These are phyloP conservation scores for Coelopa pilipes DNA, from an alignment of 2,888 invertebrate species.

Conservation along the genomic window DNA sequence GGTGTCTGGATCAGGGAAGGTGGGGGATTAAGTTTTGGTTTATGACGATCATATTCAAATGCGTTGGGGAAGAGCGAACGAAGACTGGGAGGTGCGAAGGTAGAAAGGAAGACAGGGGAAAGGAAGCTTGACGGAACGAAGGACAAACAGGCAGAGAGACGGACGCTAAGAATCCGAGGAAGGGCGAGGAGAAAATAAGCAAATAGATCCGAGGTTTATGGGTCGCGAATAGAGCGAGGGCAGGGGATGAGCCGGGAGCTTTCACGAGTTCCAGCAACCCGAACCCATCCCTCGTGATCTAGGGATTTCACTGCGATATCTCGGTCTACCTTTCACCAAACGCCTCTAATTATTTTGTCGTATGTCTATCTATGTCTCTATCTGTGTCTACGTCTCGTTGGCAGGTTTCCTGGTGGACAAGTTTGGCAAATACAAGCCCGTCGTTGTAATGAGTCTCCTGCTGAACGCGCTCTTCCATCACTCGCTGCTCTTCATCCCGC, in stretches of 20 bases:
- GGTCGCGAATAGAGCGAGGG: not conserved
- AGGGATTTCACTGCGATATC: too few species aligned
- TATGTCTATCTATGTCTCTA: not conserved
- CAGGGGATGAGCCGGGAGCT: not conserved
- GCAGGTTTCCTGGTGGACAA: constrained; percentile 86
- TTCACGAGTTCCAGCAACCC: too few species aligned
- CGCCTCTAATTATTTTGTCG: not conserved
- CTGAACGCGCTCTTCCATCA: constrained; percentile 84
- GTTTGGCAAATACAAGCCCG: constrained; percentile 85
- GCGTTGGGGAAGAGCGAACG: not conserved
- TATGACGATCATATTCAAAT: constrained; percentile 18
- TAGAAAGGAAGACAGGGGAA: not conserved
- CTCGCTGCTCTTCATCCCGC: constrained; percentile 80
- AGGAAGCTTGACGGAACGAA: not conserved
- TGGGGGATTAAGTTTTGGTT: constrained; percentile 24
- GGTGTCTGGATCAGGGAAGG: too few species aligned
- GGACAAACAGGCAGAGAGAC: not conserved
- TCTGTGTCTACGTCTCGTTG: constrained; percentile 49
- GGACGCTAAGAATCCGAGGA: not conserved
- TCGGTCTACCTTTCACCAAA: not conserved
- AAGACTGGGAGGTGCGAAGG: too few species aligned
- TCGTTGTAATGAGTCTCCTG: constrained; percentile 81
- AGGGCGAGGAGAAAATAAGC: not conserved
- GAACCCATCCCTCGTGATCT: too few species aligned
- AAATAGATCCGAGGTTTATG: not conserved